Evolutionary conservation across 2,888 invertebrate species (phyloP).

Genomic region (Sphaerophoria taeniata): DNA sequence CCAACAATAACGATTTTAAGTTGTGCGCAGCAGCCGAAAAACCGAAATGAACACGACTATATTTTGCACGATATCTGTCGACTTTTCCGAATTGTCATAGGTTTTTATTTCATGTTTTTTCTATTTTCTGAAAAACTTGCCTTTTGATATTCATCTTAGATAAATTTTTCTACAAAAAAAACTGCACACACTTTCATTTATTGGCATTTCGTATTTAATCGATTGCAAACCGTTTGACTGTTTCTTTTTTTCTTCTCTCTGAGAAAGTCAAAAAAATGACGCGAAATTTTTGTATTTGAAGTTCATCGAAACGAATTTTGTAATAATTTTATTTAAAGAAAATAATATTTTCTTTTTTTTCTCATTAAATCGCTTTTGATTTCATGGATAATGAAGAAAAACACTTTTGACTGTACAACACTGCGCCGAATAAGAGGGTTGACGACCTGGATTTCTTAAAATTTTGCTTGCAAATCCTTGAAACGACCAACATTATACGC

Average conservation of each 20-base stretch:
- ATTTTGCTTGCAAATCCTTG: constrained; percentile 29
- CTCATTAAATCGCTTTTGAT: constrained; percentile 38
- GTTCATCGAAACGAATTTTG: background rate
- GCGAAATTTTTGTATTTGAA: background rate
- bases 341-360: background rate
- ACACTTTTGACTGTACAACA: constrained; percentile 53
- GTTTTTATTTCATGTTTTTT: background rate
- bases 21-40: constrained; percentile 60
- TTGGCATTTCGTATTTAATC: constrained; percentile 5
- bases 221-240: constrained; percentile 10
- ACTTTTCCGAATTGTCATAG: constrained; percentile 16
- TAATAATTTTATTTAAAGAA: background rate
- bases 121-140: constrained; percentile 32
- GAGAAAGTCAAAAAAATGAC: background rate
- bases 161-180: background rate
- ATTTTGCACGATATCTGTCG: constrained; percentile 36
- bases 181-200: constrained; percentile 9
- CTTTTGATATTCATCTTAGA: background rate
- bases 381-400: constrained; percentile 34
- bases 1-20: constrained; percentile 50
- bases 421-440: constrained; percentile 56
- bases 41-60: constrained; percentile 37
- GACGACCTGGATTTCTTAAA: constrained; percentile 58
- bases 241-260: background rate
- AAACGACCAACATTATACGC: constrained; percentile 11